Base-by-base conservation (phyloP, 2,797 vertebrate genomes). In the Leptodactylus fallax region DNA sequence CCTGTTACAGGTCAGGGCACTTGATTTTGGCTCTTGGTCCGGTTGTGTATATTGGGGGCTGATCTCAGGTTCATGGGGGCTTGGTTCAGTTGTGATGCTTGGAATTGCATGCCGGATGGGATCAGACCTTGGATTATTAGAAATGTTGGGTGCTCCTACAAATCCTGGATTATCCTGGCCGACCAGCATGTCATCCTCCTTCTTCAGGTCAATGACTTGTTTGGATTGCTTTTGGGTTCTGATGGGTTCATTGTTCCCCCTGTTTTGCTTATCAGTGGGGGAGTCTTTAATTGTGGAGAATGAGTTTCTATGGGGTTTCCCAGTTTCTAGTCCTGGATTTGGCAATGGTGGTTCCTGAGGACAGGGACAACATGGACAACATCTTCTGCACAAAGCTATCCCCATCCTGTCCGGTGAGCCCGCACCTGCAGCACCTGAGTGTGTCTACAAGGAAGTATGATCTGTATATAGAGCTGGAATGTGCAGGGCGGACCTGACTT, bases 361-460 rank as follows among this genome's bases (percentile, higher is more conserved):
- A 7, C 65, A 63, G 0, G 53, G 60, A 19, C 81, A 85, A 27
- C 85, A 81, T 17, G 77, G 13, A 17, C 76, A 74, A 67, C 9
- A 82, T 14, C 7, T 36, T 60, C 69, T 87, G 19, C 85, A 85
- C 7, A 56, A 3, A 3, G 6, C 3, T 56, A 79, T 84, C 56
- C 90, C 85, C 90, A 90, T 90, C 7, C 19, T 17, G 51, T 27
- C 49, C 53, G 0, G 19, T 6, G n/a, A 13, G 17, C 45, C 25
- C 10, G 25, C 61, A 14, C 7, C n/a, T 36, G 7, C 49, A 71
- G 82, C 82, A 74, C 19, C 8, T 6, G n/a, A 85, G 17, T 60
- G 55, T 25, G 27, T 21, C 55, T 19, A 81, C 4, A 55, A 87
- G 79, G 79, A 81, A 87, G 69, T 82, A 14, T 25, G 14, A 11